Base-by-base conservation (phyloP, 1,140 invertebrate genomes). In the Lithobius niger region DNA sequence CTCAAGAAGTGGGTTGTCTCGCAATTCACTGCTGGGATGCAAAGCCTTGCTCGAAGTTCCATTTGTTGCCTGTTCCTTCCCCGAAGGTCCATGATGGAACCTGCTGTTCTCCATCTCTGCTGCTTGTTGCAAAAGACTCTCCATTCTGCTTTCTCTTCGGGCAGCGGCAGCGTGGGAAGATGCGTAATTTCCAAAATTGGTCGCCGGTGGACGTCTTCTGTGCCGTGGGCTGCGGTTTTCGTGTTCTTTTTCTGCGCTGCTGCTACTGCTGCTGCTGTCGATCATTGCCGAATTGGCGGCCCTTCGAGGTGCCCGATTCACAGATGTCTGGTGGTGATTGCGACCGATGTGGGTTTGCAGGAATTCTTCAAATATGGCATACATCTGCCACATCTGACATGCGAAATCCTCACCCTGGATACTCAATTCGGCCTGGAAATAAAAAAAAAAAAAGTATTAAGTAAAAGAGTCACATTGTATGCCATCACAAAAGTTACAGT, bases 361-460 rank as follows among this genome's bases (percentile, higher is more conserved):
- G 55, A 66, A 65, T 59, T 70, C 68, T 57, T 69, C 69, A 61
- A 70, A 70, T 44, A 65, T 69, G 36, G 66, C 66, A 57, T 70
- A 70, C 68, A 70, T 69, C 52, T 68, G 65, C 65, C 64, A 68
- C 62, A 70, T 67, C 55, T 66, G 65, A 21, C 64, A 60, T 6
- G 64, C 65, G 54, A 67, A 68, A 61, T 69, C 68, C 63, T 70
- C 67, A 27, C 67, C 66, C 61, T 68, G 66, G 16, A 67, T 60
- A 13, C 65, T 64, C 55, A 67, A 55, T 55, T 67, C 66, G 57
- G 62, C 65, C 67, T 69, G 62, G n/a, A 59, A 61, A 18, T 58
- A 27, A 51, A 52, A 27, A 59, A 19, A 57, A 16, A 25, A 42
- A 36, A n/a, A n/a, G n/a, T n/a, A n/a, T n/a, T n/a, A n/a, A n/a